phyloP scores from a whole-genome alignment of 2,113 vertebrate genomes.

The Lagopus leucura region DNA sequence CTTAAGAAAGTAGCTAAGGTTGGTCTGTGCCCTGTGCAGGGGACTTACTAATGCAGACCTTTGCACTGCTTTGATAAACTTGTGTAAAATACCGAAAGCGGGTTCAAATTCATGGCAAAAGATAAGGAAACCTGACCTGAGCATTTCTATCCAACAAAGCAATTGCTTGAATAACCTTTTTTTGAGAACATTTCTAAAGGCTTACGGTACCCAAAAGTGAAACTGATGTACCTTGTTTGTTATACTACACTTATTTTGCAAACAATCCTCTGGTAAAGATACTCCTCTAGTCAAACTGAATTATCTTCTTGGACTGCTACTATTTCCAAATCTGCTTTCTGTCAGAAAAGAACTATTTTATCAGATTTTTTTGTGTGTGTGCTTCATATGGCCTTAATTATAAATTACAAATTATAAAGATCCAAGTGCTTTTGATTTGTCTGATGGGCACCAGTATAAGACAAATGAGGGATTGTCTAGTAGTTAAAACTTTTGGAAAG shows the following conservation, averaged over 20 bases:
- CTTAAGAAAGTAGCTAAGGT: not conserved
- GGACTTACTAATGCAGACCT: not conserved
- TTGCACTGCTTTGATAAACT: not conserved
- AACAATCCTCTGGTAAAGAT: not conserved
- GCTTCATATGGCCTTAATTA: not conserved
- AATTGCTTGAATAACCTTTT: no score
- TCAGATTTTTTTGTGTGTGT: not conserved
- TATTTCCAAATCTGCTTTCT: not conserved
- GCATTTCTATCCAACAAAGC: not conserved
- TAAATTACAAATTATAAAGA: not conserved
- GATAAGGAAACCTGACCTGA: accelerated
- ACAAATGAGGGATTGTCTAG: not conserved
- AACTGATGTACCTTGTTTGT: not conserved
- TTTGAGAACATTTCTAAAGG: not conserved
- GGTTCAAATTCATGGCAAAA: not conserved
- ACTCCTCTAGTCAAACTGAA: not conserved
- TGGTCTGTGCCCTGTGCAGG: not conserved
- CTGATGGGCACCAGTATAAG: not conserved
- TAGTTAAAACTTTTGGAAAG: not conserved
- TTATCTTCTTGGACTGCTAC: not conserved
- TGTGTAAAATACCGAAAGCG: not conserved
- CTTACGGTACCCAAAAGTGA: not conserved
- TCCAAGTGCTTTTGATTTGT: not conserved
- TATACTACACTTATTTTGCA: not conserved
- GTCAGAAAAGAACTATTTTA: not conserved